Percentiles rank a stretch among this genome's conserved stretches.
Conservation (phyloP, 2,797 vertebrate genomes). For the Darevskia nairensis region DNA sequence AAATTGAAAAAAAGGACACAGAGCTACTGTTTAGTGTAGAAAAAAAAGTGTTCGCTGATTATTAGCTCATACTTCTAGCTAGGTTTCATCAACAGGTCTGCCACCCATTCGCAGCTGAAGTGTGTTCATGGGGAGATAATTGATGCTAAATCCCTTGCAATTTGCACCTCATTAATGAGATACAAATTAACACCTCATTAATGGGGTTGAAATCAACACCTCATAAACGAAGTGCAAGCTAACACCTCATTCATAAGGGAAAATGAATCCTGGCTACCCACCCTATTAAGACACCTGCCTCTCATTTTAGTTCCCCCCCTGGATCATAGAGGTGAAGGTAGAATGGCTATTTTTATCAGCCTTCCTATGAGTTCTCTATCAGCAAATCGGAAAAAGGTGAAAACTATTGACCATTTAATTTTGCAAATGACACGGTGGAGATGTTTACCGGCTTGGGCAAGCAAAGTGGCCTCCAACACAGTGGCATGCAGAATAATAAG, state of each 20-base stretch:
- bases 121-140: slow-evolving; percentile 24
- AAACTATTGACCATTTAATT: not conserved
- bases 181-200: slow-evolving; percentile 47
- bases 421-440: not conserved
- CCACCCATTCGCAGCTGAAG: slow-evolving; percentile 26
- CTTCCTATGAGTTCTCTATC: not conserved
- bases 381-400: not conserved
- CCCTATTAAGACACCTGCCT: not conserved
- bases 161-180: slow-evolving; percentile 46
- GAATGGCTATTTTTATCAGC: slow-evolving; percentile 2
- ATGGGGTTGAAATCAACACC: slow-evolving; percentile 41
- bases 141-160: slow-evolving; percentile 43
- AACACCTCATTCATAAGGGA: slow-evolving; percentile 33
- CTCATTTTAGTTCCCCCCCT: not conserved
- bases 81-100: slow-evolving; percentile 1
- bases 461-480: not conserved
- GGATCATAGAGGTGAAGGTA: not conserved
- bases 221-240: slow-evolving; percentile 35
- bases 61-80: not conserved
- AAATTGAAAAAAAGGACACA: not conserved
- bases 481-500: not conserved
- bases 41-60: not conserved
- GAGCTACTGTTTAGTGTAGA: not conserved
- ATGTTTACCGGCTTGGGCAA: not conserved
- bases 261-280: slow-evolving; percentile 29